Conservation (phyloP, 2,113 vertebrate species). For the Callipepla squamata region DNA sequence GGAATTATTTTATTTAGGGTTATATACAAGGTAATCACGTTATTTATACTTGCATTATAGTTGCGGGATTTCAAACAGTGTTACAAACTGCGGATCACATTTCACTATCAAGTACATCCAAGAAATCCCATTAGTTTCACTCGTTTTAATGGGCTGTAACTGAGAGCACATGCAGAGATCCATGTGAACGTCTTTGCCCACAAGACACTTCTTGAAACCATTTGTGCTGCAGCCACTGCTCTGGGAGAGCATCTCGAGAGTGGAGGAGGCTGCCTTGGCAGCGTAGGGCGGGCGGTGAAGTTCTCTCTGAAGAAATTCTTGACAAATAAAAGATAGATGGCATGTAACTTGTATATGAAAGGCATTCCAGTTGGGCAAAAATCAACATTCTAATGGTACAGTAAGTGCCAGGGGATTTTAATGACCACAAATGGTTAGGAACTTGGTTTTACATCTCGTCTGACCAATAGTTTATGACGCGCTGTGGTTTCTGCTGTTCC, state of each 20-base stretch:
- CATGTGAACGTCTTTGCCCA: neutral
- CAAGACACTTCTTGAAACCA: neutral
- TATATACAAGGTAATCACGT: neutral
- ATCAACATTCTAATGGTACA: neutral
- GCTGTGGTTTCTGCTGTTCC: constrained; percentile 31
- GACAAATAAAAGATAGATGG: neutral
- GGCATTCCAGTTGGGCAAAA: constrained; percentile 2
- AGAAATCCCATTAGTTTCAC: constrained; percentile 50
- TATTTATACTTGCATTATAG: neutral
- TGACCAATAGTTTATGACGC: constrained; percentile 16
- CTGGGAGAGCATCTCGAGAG: rapidly evolving
- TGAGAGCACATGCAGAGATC: neutral
- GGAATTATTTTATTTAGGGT: neutral
- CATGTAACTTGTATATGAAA: neutral
- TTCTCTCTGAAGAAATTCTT: neutral
- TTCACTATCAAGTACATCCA: neutral
- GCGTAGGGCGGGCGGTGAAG: rapidly evolving
- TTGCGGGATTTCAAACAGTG: neutral
- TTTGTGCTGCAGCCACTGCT: neutral
- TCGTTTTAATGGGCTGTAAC: neutral
- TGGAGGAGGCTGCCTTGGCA: neutral
- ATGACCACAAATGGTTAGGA: neutral
- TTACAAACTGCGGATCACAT: constrained; percentile 27
- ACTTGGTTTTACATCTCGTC: constrained; percentile 5
- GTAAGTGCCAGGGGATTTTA: neutral